These are phyloP conservation scores for Drosophila kambysellisi DNA, from an alignment of 2,888 invertebrate species.

Conservation along the genomic window DNA sequence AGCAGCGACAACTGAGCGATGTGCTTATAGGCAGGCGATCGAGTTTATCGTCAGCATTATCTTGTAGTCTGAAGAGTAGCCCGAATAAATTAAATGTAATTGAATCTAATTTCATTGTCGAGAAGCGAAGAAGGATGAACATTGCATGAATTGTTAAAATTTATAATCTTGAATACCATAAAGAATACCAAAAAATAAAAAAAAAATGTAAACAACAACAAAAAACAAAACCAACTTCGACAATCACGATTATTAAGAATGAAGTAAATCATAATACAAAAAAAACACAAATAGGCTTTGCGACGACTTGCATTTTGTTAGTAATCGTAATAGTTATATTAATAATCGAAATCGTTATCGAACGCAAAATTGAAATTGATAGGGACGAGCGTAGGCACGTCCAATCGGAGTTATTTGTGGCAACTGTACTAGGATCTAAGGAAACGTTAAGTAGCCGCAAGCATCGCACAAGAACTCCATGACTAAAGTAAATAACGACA, in stretches of 20 bases:
- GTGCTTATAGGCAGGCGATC: constrained; percentile 22
- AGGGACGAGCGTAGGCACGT: constrained; percentile 1
- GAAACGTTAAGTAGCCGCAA: constrained; percentile 42
- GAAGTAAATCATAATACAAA: constrained; percentile 45
- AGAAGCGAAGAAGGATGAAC: constrained; percentile 19
- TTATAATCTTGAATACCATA: constrained; percentile 27
- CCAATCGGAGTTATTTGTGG: constrained; percentile 34
- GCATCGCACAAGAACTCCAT: constrained; percentile 51
- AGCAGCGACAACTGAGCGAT: constrained; percentile 28
- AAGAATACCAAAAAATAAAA: constrained; percentile 2
- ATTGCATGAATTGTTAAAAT: constrained; percentile 27
- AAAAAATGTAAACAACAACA: neutral
- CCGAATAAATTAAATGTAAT: constrained; percentile 23
- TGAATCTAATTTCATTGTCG: constrained; percentile 22
- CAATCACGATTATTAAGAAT: constrained; percentile 70
- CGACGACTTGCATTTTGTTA: constrained; percentile 40
- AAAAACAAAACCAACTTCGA: constrained; percentile 69
- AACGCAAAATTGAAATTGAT: constrained; percentile 11
- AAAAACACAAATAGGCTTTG: constrained; percentile 27
- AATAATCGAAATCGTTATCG: constrained; percentile 9
- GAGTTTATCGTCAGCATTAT: constrained; percentile 49
- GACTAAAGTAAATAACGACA: constrained; percentile 25
- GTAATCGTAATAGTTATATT: constrained; percentile 14
- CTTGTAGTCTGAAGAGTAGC: constrained; percentile 64
- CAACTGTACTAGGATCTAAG: constrained; percentile 41